Percentiles rank a stretch among this genome's conserved stretches.
phyloP scores from a whole-genome alignment of 2,888 invertebrate genomes.

The Drosophila borborema region DNA sequence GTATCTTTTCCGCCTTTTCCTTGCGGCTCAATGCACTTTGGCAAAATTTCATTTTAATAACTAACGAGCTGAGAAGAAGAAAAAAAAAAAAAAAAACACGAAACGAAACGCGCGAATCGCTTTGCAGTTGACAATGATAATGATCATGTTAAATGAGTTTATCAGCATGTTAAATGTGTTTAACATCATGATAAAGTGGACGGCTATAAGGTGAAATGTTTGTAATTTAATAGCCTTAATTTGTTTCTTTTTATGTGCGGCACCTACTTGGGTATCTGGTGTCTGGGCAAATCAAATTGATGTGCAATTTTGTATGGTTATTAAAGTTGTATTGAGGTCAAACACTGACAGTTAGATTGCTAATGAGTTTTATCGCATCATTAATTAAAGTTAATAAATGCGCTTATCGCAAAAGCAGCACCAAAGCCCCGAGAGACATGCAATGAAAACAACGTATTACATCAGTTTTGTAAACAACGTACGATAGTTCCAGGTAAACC shows the following conservation, averaged over 20 bases:
- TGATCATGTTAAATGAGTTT: conserved; percentile 9
- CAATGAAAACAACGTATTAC: conserved; percentile 74
- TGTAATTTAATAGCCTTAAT: conserved; percentile 33
- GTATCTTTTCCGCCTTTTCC: conserved; percentile 5
- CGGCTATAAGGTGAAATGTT: conserved; percentile 2
- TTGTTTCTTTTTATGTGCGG: conserved; percentile 10
- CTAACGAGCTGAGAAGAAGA: conserved; percentile 14
- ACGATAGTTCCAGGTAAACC: conserved; percentile 6
- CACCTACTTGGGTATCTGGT: conserved; percentile 22
- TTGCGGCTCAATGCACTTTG: conserved; percentile 61
- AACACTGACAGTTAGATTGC: conserved; percentile 53
- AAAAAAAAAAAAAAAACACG: not conserved
- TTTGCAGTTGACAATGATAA: conserved; percentile 21
- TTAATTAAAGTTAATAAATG: conserved; percentile 66
- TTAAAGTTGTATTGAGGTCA: conserved; percentile 63
- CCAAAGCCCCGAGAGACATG: conserved; percentile 25
- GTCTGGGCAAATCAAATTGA: conserved; percentile 63
- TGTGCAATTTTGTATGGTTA: conserved; percentile 29
- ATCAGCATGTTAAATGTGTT: conserved; percentile 14
- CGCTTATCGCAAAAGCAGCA: conserved; percentile 43
- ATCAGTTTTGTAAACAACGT: conserved; percentile 53
- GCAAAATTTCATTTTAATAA: conserved; percentile 40
- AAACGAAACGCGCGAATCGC: not conserved
- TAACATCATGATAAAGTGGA: not conserved
- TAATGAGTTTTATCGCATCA: conserved; percentile 59